Conservation (phyloP, 2,888 invertebrate genomes). For the Athrips mouffetella region DNA sequence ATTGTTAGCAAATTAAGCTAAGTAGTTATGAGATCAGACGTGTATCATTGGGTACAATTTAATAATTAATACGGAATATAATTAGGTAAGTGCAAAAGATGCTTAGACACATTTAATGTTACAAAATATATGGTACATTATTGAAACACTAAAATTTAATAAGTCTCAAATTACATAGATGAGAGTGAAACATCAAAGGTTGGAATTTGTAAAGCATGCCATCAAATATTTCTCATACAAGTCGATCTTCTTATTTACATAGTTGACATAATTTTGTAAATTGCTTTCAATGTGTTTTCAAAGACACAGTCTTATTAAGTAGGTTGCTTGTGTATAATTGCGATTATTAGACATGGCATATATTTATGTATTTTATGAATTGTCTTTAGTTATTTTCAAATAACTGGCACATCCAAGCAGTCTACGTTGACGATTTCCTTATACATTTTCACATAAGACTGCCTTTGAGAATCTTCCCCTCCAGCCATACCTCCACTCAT, state of each 20-base stretch:
- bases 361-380: too few species aligned
- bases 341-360: too few species aligned
- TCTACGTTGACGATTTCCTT: too few species aligned
- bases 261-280: background rate
- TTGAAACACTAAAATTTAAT: constrained; percentile 32
- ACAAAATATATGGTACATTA: too few species aligned
- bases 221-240: constrained; percentile 6
- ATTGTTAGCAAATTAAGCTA: too few species aligned
- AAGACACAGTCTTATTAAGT: background rate
- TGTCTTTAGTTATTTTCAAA: too few species aligned
- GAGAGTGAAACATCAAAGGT: constrained; percentile 38
- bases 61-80: constrained; percentile 13
- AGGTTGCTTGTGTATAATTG: too few species aligned
- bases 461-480: background rate
- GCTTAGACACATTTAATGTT: too few species aligned
- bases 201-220: constrained; percentile 23
- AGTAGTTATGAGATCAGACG: too few species aligned
- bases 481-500: constrained; percentile 16
- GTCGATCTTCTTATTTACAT: background rate
- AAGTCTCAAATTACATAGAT: constrained; percentile 37
- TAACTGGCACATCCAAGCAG: too few species aligned
- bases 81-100: background rate
- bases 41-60: too few species aligned
- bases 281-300: background rate
- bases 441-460: background rate